phyloP scores from a whole-genome alignment of 2,113 vertebrate species.

The Hemiprocne comata region DNA sequence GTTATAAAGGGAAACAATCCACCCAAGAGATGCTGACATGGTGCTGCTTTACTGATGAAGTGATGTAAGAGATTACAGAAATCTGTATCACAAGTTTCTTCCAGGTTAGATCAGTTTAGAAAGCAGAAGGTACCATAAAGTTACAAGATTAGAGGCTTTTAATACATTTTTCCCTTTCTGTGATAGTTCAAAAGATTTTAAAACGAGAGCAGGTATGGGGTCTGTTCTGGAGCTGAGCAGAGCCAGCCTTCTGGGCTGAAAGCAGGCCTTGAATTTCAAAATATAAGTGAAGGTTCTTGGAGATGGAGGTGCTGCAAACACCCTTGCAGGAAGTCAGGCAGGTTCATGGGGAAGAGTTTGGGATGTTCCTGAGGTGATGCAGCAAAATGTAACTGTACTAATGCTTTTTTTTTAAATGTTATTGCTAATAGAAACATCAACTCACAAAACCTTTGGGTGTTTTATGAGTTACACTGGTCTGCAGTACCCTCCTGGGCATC shows the following conservation, averaged over 20 bases:
- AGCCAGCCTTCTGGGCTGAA: not conserved
- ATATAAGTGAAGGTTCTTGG: not conserved
- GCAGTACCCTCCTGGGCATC: not conserved
- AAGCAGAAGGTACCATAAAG: not conserved
- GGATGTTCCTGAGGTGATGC: not conserved
- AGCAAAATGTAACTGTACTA: not conserved
- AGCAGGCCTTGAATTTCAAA: not conserved
- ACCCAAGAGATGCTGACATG: rapidly evolving
- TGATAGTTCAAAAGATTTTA: not conserved
- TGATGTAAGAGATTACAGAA: not conserved
- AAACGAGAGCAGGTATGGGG: not conserved
- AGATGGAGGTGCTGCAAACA: not conserved
- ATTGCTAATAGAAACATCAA: not conserved
- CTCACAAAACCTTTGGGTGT: not conserved
- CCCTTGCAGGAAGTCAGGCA: not conserved
- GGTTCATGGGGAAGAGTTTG: not conserved
- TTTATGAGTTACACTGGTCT: not conserved
- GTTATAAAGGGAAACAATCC: not conserved
- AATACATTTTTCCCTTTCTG: not conserved
- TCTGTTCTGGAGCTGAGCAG: not conserved
- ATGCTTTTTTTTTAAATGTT: not conserved
- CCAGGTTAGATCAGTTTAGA: not conserved
- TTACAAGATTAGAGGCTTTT: not conserved
- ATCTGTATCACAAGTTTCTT: not conserved
- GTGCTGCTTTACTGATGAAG: not conserved